Percentiles rank a stretch among this genome's conserved stretches.
Evolutionary conservation across 1,140 invertebrate genomes (phyloP).

Genomic region (Drosophila littoralis): DNA sequence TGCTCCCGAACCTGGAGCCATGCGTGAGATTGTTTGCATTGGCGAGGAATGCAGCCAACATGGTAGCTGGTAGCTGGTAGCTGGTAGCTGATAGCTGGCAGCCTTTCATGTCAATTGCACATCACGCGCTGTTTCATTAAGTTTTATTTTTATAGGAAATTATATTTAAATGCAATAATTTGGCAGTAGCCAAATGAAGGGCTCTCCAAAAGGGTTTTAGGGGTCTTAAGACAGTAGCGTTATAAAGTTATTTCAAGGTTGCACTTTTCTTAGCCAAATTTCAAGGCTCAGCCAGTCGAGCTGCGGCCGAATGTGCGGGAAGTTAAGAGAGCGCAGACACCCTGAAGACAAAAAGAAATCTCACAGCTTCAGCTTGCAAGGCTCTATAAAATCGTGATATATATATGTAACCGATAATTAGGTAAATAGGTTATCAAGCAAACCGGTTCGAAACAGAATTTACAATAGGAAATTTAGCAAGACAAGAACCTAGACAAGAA

Average conservation of each 20-base stretch:
- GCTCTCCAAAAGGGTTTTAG: background rate
- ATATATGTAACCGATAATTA: no score
- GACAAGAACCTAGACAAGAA: no score
- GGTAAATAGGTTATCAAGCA: no score
- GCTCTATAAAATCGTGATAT: no score
- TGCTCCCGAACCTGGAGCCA: background rate
- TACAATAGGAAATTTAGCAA: no score
- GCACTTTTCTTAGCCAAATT: background rate
- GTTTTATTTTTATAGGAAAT: conserved; percentile 74
- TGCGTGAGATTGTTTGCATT: conserved; percentile 54
- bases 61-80: background rate
- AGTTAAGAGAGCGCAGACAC: no score
- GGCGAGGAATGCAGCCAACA: conserved; percentile 20
- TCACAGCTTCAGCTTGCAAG: no score
- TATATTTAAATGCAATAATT: conserved; percentile 80
- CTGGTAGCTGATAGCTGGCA: conserved; percentile 13
- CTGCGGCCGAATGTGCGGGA: no score
- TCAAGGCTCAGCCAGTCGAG: no score
- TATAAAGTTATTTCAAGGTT: conserved; percentile 63
- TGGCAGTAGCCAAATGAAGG: conserved; percentile 53
- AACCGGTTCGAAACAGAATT: no score
- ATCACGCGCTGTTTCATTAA: conserved; percentile 73
- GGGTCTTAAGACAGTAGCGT: background rate
- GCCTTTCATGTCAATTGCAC: conserved; percentile 75
- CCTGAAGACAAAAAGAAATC: no score